These are phyloP conservation scores for Daktulosphaira vitifoliae DNA, from an alignment of 1,140 invertebrate genomes.

Conservation along the genomic window DNA sequence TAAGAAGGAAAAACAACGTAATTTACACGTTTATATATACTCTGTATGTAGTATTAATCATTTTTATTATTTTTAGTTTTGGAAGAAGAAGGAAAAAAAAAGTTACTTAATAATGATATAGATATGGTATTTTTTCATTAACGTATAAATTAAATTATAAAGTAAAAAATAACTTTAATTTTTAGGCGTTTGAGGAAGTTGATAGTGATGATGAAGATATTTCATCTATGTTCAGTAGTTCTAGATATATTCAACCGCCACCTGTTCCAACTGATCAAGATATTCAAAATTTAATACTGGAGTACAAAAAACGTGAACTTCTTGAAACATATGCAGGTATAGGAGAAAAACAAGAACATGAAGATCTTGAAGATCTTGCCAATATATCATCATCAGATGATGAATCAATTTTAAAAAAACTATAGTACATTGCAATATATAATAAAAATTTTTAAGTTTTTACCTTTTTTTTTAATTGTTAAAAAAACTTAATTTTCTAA, in stretches of 20 bases:
- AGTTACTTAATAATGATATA: neutral
- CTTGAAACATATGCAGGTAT: constrained; percentile 21
- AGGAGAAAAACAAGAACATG: neutral
- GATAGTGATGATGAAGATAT: constrained; percentile 30
- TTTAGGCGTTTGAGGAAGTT: constrained; percentile 26
- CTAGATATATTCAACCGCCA: constrained; percentile 25
- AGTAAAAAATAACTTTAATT: neutral
- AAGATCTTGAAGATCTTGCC: constrained; percentile 22
- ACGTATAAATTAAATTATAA: neutral
- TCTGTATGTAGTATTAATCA: neutral
- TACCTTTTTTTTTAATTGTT: neutral
- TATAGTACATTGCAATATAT: neutral
- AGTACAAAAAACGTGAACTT: constrained; percentile 25
- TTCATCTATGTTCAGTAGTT: constrained; percentile 26
- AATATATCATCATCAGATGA: constrained; percentile 31
- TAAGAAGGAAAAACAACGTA: constrained; percentile 62
- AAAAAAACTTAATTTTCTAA: neutral
- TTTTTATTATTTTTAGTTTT: constrained; percentile 4
- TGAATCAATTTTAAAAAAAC: neutral
- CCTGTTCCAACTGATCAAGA: constrained; percentile 23
- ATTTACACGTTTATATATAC: no score
- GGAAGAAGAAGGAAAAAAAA: constrained; percentile 4
- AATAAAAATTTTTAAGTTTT: neutral
- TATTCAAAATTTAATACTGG: constrained; percentile 19
- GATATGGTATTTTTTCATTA: neutral